Evolutionary conservation across 2,113 vertebrate genomes (phyloP).

Genomic region (Phaetusa simplex): DNA sequence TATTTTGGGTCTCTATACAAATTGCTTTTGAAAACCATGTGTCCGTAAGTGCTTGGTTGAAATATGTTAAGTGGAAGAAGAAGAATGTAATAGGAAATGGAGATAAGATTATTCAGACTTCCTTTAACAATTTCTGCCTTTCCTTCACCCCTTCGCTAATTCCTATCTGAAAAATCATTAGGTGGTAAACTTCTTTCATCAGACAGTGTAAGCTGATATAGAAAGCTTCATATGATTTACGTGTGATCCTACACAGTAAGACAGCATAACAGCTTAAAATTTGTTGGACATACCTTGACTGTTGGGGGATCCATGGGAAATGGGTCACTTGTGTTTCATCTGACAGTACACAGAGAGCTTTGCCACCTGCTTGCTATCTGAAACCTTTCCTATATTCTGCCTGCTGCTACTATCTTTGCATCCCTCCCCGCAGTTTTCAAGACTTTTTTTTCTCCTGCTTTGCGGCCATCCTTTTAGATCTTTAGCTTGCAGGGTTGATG

Average conservation of each 20-base stretch:
- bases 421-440: not conserved
- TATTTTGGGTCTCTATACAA: not conserved
- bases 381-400: not conserved
- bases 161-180: not conserved
- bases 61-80: not conserved
- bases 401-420: not conserved
- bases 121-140: not conserved
- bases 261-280: not conserved
- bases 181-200: not conserved
- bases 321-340: not conserved
- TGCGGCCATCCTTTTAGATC: not conserved
- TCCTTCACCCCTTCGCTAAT: not conserved
- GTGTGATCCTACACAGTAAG: not conserved
- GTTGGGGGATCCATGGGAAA: not conserved
- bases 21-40: not conserved
- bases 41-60: not conserved
- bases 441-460: not conserved
- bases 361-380: not conserved
- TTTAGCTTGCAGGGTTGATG: not conserved
- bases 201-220: not conserved
- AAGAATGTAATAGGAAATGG: not conserved
- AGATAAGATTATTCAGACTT: not conserved
- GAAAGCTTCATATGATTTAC: not conserved
- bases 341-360: not conserved
- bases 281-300: not conserved